Conservation (phyloP, 2,797 vertebrate genomes). For the Enteromius anoplus region DNA sequence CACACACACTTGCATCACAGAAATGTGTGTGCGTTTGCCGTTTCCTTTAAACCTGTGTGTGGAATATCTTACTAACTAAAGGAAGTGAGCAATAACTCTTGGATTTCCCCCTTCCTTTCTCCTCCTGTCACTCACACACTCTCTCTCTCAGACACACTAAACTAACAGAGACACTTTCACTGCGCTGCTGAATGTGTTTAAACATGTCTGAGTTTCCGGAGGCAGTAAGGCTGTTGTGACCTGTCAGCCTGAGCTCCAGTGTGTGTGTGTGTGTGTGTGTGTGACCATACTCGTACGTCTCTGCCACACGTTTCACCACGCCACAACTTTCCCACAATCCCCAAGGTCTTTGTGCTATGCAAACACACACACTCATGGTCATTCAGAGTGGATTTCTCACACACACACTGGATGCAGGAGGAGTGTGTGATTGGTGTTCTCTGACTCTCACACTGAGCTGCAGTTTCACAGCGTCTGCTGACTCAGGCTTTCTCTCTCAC, state of each 20-base stretch:
- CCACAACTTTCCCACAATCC: conserved; percentile 51
- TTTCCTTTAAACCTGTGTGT: conserved; percentile 21
- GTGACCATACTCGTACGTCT: not conserved
- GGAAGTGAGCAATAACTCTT: conserved; percentile 31
- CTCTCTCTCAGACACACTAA: not conserved
- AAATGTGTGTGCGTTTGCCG: not conserved
- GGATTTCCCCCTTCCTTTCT: not conserved
- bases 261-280: conserved; percentile 6
- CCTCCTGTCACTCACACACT: not conserved
- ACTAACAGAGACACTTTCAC: conserved; percentile 23
- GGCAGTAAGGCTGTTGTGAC: conserved; percentile 15
- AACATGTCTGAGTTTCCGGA: conserved; percentile 35
- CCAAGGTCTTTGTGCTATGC: conserved; percentile 23
- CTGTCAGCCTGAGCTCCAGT: conserved; percentile 8
- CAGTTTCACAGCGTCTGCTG: conserved; percentile 28
- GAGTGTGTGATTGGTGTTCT: conserved; percentile 12
- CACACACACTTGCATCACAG: not conserved
- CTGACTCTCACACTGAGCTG: conserved; percentile 19
- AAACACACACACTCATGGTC: conserved; percentile 31
- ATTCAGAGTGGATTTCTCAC: conserved; percentile 36
- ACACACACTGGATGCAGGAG: not conserved
- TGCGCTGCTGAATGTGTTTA: conserved; percentile 27
- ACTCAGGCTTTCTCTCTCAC: conserved; percentile 14
- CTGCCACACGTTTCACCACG: not conserved
- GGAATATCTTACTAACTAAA: conserved; percentile 25